Base-by-base conservation (phyloP, 2,113 vertebrate genomes). In the Xenopus laevis region DNA sequence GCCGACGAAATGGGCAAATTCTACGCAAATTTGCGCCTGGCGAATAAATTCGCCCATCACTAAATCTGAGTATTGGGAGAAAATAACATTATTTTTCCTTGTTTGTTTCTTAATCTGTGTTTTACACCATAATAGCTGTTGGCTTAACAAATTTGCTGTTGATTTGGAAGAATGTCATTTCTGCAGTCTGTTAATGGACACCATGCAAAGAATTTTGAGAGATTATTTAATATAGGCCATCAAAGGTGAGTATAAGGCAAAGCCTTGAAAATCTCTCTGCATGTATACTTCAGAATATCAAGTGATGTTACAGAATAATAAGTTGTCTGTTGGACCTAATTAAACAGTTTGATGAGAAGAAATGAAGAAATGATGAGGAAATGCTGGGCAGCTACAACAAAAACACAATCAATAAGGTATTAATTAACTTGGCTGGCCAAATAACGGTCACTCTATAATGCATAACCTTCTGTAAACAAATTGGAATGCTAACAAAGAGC, bases 251-350 rank as follows among this genome's bases (percentile, higher is more conserved):
- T 21, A 60, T 15, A 21, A 40, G 33, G 40, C 4, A 27, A 27
- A 2, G 23, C 17, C 27, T 40, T 47, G 13, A 30, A 74, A 61
- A 46, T 46, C 45, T 74, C 58, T 68, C 45, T 8, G 10, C 18
- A 45, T 47, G 10, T 18, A 60, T 47, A 60, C n/a, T 50, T 50
- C 65, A 61, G 23, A 67, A 62, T 55, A 53, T 65, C 57, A 61
- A 65, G 65, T 33, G 46, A 68, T 68, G 55, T 50, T 61, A 23
- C 17, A 62, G 65, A 68, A 68, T 61, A 68, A 61, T 40, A 68
- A 52, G 27, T 62, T 61, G 13, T 62, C 72, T 68, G 57, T 61
- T 58, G 61, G 46, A 74, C 55, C 57, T 74, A 74, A 74, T 68
- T 30, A 61, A 68, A 74, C 64, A 52, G 57, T 61, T 68, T 74